A percentile compares a stretch with the other conserved stretches of the same genome.
Conservation (phyloP, 2,888 invertebrate species). For the Aquatica leii region DNA sequence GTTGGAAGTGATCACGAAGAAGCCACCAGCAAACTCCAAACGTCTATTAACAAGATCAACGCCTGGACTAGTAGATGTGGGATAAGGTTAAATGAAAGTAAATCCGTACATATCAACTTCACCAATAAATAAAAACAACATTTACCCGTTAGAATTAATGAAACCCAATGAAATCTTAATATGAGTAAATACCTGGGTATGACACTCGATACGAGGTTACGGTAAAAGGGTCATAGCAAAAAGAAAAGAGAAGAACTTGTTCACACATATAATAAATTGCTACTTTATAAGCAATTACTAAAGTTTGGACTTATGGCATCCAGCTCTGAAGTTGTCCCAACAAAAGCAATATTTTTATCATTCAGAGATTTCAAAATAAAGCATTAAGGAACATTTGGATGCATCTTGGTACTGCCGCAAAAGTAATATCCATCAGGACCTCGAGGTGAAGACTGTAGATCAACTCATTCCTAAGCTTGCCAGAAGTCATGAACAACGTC, state of each 20-base stretch:
- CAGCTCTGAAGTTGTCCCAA: too few relatives aligned
- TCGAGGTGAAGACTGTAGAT: constrained; percentile 18
- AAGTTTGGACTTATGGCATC: too few relatives aligned
- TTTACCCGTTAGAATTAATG: constrained; percentile 23
- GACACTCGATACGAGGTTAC: not conserved
- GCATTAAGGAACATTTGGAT: too few relatives aligned
- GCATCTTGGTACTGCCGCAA: constrained; percentile 24
- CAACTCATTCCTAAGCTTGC: not conserved
- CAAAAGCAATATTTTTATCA: too few relatives aligned
- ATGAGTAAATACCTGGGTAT: constrained; percentile 23
- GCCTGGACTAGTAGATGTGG: constrained; percentile 40
- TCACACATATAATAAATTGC: constrained; percentile 20
- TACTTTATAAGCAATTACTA: not conserved
- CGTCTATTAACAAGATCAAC: constrained; percentile 16
- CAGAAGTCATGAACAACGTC: not conserved
- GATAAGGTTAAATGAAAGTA: constrained; percentile 40
- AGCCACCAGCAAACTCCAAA: not conserved
- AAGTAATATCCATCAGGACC: constrained; percentile 1
- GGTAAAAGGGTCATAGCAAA: too few relatives aligned
- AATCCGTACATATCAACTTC: constrained; percentile 44
- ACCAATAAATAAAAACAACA: constrained; percentile 34
- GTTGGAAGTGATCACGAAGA: constrained; percentile 6
- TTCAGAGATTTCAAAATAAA: too few relatives aligned
- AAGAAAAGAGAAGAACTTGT: not conserved
- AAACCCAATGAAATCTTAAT: constrained; percentile 5